A percentile compares a stretch with the other conserved stretches of the same genome.
These are phyloP conservation scores for Girardia tigrina DNA, from an alignment of 2,888 invertebrate genomes.

Conservation along the genomic window DNA sequence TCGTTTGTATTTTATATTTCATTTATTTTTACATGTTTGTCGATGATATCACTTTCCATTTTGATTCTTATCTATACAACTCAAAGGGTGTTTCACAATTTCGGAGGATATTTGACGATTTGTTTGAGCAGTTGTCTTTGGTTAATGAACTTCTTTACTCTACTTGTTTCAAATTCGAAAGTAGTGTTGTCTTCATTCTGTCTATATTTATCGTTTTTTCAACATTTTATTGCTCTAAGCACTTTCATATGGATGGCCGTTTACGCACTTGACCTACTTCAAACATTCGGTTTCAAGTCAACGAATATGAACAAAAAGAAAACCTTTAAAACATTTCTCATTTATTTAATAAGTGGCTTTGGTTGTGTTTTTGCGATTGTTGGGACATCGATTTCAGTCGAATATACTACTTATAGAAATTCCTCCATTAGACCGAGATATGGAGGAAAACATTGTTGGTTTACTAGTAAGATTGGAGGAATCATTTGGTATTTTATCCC, in stretches of 20 bases:
- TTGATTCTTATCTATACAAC: not conserved
- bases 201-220: no score
- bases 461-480: not conserved
- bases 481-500: not conserved
- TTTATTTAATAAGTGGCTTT: not conserved
- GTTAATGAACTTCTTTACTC: not conserved
- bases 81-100: not conserved
- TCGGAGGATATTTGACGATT: not conserved
- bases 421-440: not conserved
- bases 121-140: not conserved
- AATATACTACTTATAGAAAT: not conserved
- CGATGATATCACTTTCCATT: not conserved
- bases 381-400: not conserved
- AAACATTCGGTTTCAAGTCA: not conserved
- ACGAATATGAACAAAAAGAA: not conserved
- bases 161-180: not conserved
- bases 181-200: no score
- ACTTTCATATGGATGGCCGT: no score
- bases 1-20: not conserved
- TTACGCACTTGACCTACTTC: no score
- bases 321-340: not conserved
- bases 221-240: no score
- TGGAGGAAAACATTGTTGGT: not conserved
- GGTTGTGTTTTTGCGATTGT: not conserved
- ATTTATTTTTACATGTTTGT: not conserved